Base-by-base conservation (phyloP, 2,888 invertebrate genomes). In the Phymatocera aterrima region DNA sequence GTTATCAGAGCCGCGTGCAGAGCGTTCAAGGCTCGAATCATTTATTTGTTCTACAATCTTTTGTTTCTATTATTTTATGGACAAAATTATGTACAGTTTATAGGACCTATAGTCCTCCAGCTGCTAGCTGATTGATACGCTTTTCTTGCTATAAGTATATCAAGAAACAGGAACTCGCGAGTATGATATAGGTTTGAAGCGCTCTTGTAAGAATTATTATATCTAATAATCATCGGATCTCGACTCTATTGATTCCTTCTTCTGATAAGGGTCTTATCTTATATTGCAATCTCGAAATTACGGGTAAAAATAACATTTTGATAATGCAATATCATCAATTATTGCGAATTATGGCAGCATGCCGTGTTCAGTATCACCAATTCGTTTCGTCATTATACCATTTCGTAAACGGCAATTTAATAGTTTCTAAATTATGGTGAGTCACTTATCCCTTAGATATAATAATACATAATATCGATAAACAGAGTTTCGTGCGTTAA, bases 401-500 rank as follows among this genome's bases (percentile, higher is more conserved):
- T 68, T 46, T 68, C 28, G 1, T 68, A 24, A 15, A 46, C n/a
- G n/a, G n/a, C 28, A 68, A 68, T 8, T 51, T 51, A 72, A 51
- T 72, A 28, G 21, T 51, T 51, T 61, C 2, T 21, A 72, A 43
- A 12, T 72, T 51, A 34, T 51, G 12, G n/a, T 15, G 18, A 31
- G 48, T n/a, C n/a, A n/a, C n/a, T n/a, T n/a, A n/a, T n/a, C 72
- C 51, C 51, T 51, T 34, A 72, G n/a, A 51, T 5, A 43, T 34
- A 12, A 72, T 72, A 72, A 51, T 72, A 72, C n/a, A n/a, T n/a
- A 48, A 72, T 72, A 72, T 51, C 72, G 72, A 48, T 28, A 21
- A 72, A 8, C 51, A 3, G n/a, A 68, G 43, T 75, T n/a, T 75
- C 75, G 57, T 75, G 75, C 75, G 75, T 57, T 75, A 75, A 51